Evolutionary conservation across 1,140 invertebrate genomes (phyloP).

Genomic region (Aphidius ervi): DNA sequence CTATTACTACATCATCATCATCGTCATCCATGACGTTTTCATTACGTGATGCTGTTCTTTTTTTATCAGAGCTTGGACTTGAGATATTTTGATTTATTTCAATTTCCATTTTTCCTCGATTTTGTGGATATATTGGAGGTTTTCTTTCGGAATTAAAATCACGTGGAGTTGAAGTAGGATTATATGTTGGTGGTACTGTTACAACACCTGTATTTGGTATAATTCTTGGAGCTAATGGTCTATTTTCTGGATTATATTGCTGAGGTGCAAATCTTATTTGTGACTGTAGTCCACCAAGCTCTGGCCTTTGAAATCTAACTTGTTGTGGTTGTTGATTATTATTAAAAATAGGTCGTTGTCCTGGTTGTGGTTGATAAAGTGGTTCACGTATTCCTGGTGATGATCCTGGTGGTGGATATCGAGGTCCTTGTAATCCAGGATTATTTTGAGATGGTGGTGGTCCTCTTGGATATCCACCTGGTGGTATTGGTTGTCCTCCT

Average conservation of each 20-base stretch:
- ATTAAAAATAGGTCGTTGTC: constrained; percentile 5
- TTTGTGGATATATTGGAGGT: background rate
- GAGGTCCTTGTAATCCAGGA: constrained; percentile 1
- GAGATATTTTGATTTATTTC: background rate
- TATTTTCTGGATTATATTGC: constrained; percentile 9
- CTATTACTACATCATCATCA: constrained; percentile 37
- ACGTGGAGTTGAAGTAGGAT: background rate
- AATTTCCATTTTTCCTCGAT: constrained; percentile 6
- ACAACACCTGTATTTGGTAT: constrained; percentile 15
- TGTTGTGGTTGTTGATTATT: constrained; percentile 12
- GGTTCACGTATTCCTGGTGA: constrained; percentile 11
- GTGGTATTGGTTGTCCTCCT: background rate
- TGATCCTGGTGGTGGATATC: constrained; percentile 15
- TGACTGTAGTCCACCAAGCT: constrained; percentile 5
- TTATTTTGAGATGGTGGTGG: constrained; percentile 15
- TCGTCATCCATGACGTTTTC: constrained; percentile 26
- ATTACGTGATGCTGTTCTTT: constrained; percentile 8
- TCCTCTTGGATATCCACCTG: constrained; percentile 21
- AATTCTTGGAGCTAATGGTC: background rate
- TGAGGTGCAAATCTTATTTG: background rate
- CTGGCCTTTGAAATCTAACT: constrained; percentile 8
- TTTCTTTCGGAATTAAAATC: background rate
- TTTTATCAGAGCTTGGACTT: constrained; percentile 1
- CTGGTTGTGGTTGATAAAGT: background rate
- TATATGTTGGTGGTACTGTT: background rate